Evolutionary conservation across 2,797 vertebrate species (phyloP), one percentile per base, ranked within the genome.

Genomic region (Picus viridis): DNA sequence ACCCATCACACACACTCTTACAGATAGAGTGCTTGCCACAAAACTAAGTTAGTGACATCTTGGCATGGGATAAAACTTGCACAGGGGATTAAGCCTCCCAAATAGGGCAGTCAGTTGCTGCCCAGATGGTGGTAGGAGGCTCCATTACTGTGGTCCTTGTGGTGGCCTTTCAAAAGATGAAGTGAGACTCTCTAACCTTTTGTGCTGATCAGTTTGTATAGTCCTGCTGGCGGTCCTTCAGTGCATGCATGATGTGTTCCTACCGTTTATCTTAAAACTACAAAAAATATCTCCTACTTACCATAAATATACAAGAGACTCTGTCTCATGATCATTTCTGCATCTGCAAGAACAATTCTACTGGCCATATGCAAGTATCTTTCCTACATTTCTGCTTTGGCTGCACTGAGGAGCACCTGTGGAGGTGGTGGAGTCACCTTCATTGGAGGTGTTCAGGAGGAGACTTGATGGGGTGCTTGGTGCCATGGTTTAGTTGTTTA

Each of bases 51-150:
- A 29, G 9, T 71, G 23, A 5, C 6, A 59, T 62, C 18, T 30
- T 71, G 8, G 17, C 12, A 3, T 3, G 49, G 32, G 8, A 12
- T 45, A 77, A 47, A 10, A 12, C 27, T 80, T 32, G 7, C 24
- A 51, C 7, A 51, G 41, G 15, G 12, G 32, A 58, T 32, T 2
- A 2, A 19, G 41, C 15, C 4, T 70, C 69, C 73, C 12, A 58
- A 57, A 36, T 5, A 68, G 13, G n/a, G 15, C 7, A 34, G 17
- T 4, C 3, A 0, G 11, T 58, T 2, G 2, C n/a, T 87, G 49
- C 17, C 22, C 5, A 23, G 3, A 72, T 34, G 7, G 8, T 91
- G 23, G 10, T 58, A 65, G 57, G 12, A 69, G 23, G 12, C 10
- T 43, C 45, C 10, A 26, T 4, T 39, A 32, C 29, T 54, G 12